Conservation (phyloP, 2,888 invertebrate species). For the Hemaris fuciformis region DNA sequence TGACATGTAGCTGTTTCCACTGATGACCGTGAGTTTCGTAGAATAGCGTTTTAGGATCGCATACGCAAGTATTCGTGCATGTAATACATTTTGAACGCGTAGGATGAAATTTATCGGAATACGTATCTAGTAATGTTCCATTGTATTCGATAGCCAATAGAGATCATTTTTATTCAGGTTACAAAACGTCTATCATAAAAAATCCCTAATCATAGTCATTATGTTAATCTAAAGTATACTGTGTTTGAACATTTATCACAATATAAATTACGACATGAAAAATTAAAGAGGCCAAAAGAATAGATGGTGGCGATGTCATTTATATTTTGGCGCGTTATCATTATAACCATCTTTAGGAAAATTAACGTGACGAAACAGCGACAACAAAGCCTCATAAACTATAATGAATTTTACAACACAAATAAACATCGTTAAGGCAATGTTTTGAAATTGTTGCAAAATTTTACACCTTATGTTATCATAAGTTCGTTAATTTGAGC, state of each 20-base stretch:
- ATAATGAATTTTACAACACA: neutral
- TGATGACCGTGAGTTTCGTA: conserved; percentile 47
- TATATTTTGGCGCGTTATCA: conserved; percentile 12
- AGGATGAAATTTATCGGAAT: conserved; percentile 52
- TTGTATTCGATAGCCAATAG: conserved; percentile 53
- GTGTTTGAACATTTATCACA: neutral
- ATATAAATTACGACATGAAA: neutral
- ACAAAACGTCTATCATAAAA: conserved; percentile 43
- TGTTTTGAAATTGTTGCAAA: neutral
- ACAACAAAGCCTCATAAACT: neutral
- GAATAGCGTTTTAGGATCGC: conserved; percentile 54
- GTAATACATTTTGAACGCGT: conserved; percentile 48
- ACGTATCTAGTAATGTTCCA: conserved; percentile 51
- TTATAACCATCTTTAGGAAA: conserved; percentile 1
- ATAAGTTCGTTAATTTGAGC: neutral
- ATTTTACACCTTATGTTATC: neutral
- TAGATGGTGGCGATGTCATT: neutral
- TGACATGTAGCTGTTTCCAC: conserved; percentile 43
- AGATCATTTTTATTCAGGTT: conserved; percentile 52
- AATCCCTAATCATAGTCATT: neutral
- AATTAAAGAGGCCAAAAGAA: neutral
- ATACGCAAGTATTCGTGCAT: conserved; percentile 42
- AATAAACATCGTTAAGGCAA: neutral
- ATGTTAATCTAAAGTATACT: neutral
- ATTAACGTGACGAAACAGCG: neutral